Conservation (phyloP, 2,888 invertebrate genomes). For the Amiota mariae region DNA sequence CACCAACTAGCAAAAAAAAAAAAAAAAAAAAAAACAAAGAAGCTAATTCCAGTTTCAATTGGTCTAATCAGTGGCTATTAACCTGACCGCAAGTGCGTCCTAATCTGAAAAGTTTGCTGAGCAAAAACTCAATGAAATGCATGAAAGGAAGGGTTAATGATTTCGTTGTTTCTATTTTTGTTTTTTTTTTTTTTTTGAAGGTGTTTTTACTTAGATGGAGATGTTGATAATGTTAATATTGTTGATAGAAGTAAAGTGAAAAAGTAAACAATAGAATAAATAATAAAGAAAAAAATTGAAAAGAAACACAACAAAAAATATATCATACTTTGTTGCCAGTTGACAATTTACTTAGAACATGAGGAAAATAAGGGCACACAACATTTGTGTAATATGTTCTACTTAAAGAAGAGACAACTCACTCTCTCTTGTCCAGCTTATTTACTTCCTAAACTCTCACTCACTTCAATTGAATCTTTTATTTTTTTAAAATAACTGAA, state of each 20-base stretch:
- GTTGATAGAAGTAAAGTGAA: too few species aligned
- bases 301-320: conserved; percentile 36
- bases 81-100: conserved; percentile 64
- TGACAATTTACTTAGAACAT: conserved; percentile 21
- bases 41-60: conserved; percentile 50
- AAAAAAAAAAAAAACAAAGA: conserved; percentile 35
- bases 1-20: not conserved
- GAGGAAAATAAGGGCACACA: conserved; percentile 42
- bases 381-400: conserved; percentile 68
- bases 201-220: too few species aligned
- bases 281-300: conserved; percentile 12
- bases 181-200: too few species aligned
- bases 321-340: conserved; percentile 28
- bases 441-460: not conserved
- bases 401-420: conserved; percentile 28
- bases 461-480: conserved; percentile 25
- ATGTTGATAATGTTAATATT: too few species aligned
- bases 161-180: too few species aligned
- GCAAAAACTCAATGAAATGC: conserved; percentile 20
- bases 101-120: conserved; percentile 48
- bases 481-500: conserved; percentile 35
- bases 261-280: too few species aligned
- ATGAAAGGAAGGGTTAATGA: conserved; percentile 30
- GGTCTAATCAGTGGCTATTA: conserved; percentile 67
- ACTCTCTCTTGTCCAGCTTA: not conserved